Evolutionary conservation across 2,113 vertebrate genomes (phyloP).

Genomic region (Myodes glareolus): DNA sequence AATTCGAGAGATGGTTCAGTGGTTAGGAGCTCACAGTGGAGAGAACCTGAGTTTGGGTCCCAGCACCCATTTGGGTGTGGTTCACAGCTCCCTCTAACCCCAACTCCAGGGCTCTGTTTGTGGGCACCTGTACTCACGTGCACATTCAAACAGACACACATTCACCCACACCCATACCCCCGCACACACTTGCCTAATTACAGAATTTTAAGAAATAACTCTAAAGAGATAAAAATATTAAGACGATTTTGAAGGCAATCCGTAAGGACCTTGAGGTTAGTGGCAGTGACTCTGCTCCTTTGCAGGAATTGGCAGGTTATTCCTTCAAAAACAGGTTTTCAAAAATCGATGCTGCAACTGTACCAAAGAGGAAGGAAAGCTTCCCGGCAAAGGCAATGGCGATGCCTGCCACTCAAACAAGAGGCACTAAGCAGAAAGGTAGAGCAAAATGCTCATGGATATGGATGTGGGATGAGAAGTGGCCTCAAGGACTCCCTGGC

Average conservation of each 20-base stretch:
- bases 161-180: neutral
- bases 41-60: neutral
- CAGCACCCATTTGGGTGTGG: neutral
- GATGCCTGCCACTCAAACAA: conserved; percentile 35
- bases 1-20: neutral
- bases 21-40: neutral
- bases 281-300: neutral
- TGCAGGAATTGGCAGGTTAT: conserved; percentile 25
- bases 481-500: conserved; percentile 68
- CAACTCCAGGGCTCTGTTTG: neutral
- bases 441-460: conserved; percentile 66
- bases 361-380: conserved; percentile 21
- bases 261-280: neutral
- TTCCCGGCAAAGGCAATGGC: conserved; percentile 70
- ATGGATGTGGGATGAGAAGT: conserved; percentile 71
- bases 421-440: conserved; percentile 75
- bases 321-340: neutral
- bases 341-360: neutral
- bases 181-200: neutral
- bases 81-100: neutral
- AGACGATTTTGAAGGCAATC: neutral
- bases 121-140: neutral
- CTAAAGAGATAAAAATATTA: neutral
- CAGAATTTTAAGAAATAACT: neutral
- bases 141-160: neutral